Evolutionary conservation across 1,140 invertebrate species (phyloP).

Genomic region (Drosophila trapezifrons): DNA sequence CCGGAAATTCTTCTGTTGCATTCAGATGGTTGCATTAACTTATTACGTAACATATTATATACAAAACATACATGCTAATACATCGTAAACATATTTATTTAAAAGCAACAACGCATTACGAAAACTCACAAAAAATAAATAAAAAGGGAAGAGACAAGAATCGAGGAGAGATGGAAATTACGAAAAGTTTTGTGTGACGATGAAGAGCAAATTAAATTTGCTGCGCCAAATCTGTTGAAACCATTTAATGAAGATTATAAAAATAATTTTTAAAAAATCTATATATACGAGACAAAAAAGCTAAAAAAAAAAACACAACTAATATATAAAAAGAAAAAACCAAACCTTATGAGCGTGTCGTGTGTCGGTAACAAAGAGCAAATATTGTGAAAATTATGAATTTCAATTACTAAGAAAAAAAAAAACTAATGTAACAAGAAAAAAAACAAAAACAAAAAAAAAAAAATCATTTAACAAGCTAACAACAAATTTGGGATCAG

Average conservation of each 20-base stretch:
- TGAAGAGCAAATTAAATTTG: constrained; percentile 76
- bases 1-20: constrained; percentile 50
- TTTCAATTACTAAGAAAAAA: constrained; percentile 74
- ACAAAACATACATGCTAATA: constrained; percentile 44
- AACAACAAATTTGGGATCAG: constrained; percentile 83
- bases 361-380: constrained; percentile 79
- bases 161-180: constrained; percentile 41
- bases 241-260: constrained; percentile 80
- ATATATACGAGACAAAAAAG: constrained; percentile 46
- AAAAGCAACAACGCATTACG: constrained; percentile 32
- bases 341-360: constrained; percentile 67
- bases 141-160: constrained; percentile 11
- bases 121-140: constrained; percentile 25
- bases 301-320: constrained; percentile 25
- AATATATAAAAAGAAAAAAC: constrained; percentile 42
- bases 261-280: constrained; percentile 79
- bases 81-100: constrained; percentile 71
- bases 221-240: constrained; percentile 82
- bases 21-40: constrained; percentile 75
- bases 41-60: constrained; percentile 60
- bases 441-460: constrained; percentile 21
- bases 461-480: constrained; percentile 64
- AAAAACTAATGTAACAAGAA: constrained; percentile 49
- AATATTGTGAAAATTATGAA: constrained; percentile 82
- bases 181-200: constrained; percentile 65